Evolutionary conservation across 2,888 invertebrate species (phyloP).

Genomic region (Eumerus sabulonum): DNA sequence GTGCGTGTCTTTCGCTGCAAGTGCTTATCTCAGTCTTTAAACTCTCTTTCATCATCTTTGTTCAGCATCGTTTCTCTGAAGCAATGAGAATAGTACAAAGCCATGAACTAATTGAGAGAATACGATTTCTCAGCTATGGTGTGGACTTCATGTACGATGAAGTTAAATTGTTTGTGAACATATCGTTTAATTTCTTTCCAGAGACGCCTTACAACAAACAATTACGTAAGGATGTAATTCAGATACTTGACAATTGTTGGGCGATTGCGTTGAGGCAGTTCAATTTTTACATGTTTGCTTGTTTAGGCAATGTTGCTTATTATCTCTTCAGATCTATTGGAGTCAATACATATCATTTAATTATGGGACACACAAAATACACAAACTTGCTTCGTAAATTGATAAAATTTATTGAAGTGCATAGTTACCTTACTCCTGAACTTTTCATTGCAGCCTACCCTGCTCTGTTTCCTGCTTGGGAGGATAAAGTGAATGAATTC

Average conservation of each 20-base stretch:
- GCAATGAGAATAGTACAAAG: slow-evolving; percentile 22
- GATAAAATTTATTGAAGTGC: slow-evolving; percentile 50
- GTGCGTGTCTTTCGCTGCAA: slow-evolving; percentile 36
- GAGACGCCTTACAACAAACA: slow-evolving; percentile 70
- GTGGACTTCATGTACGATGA: neutral
- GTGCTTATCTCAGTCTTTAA: slow-evolving; percentile 40
- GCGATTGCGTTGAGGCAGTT: slow-evolving; percentile 71
- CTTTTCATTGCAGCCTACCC: slow-evolving; percentile 71
- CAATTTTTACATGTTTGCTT: slow-evolving; percentile 71
- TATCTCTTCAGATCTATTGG: slow-evolving; percentile 71
- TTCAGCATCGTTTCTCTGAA: slow-evolving; percentile 23
- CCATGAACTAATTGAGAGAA: slow-evolving; percentile 36
- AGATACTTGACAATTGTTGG: slow-evolving; percentile 72
- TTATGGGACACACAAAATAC: slow-evolving; percentile 65
- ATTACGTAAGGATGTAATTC: slow-evolving; percentile 70
- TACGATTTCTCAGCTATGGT: slow-evolving; percentile 32
- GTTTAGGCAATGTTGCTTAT: slow-evolving; percentile 67
- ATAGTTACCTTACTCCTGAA: slow-evolving; percentile 70
- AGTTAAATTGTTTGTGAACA: no score
- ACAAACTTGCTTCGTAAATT: slow-evolving; percentile 71
- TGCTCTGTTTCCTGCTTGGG: slow-evolving; percentile 73
- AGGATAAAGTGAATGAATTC: slow-evolving; percentile 72
- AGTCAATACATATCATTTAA: slow-evolving; percentile 70
- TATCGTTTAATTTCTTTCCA: slow-evolving; percentile 31
- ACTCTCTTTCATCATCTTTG: slow-evolving; percentile 20